phyloP scores from a whole-genome alignment of 1,140 invertebrate genomes.

The Campoletis sonorensis region DNA sequence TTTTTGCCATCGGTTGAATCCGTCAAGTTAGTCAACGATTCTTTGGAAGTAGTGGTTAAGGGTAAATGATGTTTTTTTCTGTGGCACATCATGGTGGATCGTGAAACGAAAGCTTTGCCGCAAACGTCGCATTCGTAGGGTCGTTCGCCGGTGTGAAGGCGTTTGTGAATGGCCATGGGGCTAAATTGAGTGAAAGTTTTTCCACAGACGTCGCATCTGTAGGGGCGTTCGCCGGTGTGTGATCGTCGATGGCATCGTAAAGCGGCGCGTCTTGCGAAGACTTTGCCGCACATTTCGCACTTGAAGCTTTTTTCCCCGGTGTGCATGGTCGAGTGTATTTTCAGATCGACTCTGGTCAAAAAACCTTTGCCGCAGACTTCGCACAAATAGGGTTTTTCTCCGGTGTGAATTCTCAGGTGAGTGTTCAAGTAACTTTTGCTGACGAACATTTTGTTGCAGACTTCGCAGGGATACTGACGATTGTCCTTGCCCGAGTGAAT shows the following conservation, averaged over 20 bases:
- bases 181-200: conserved; percentile 82
- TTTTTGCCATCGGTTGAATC: no score
- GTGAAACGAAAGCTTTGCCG: conserved; percentile 78
- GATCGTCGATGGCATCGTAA: conserved; percentile 82
- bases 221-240: conserved; percentile 84
- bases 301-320: conserved; percentile 84
- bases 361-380: conserved; percentile 83
- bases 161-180: conserved; percentile 81
- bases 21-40: conserved; percentile 1
- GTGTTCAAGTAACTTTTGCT: conserved; percentile 88
- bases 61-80: conserved; percentile 76
- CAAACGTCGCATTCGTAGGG: conserved; percentile 89
- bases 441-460: conserved; percentile 84
- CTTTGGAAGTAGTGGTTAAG: conserved; percentile 43
- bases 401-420: conserved; percentile 92
- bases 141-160: conserved; percentile 86
- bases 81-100: conserved; percentile 80
- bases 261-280: conserved; percentile 84
- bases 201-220: conserved; percentile 79
- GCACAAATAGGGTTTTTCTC: conserved; percentile 86
- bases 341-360: conserved; percentile 79
- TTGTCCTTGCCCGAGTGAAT: conserved; percentile 82
- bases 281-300: conserved; percentile 82
- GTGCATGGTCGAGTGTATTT: conserved; percentile 82
- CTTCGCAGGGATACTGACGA: conserved; percentile 82